These are phyloP conservation scores for Telmatherina bonti DNA, from an alignment of 2,797 vertebrate genomes.

Conservation along the genomic window DNA sequence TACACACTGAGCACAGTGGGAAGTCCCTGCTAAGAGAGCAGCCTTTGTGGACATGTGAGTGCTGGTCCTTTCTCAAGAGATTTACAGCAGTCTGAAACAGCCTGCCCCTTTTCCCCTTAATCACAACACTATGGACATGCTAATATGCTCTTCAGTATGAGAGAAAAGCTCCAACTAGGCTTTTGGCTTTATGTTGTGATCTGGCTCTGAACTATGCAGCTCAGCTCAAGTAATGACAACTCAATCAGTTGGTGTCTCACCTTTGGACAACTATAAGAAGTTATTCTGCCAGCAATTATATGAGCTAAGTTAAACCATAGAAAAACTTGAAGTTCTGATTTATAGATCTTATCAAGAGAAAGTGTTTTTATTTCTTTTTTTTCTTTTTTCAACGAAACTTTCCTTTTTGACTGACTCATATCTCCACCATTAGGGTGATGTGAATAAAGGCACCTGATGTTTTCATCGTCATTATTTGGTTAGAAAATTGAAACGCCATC, in stretches of 20 bases:
- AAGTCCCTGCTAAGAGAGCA: conserved; percentile 76
- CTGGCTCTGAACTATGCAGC: conserved; percentile 46
- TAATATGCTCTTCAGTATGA: conserved; percentile 73
- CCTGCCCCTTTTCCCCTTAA: conserved; percentile 64
- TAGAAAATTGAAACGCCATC: conserved; percentile 22
- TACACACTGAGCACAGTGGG: conserved; percentile 69
- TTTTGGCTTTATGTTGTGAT: conserved; percentile 61
- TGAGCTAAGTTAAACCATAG: neutral
- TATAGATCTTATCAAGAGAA: conserved; percentile 5
- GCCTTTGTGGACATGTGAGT: conserved; percentile 71
- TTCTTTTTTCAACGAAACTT: too few species aligned
- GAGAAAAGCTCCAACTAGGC: conserved; percentile 69
- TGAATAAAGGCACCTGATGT: conserved; percentile 7
- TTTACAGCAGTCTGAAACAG: conserved; percentile 78
- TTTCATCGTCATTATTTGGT: conserved; percentile 7
- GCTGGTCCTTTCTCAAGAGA: conserved; percentile 68
- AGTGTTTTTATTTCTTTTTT: neutral
- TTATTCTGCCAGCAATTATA: conserved; percentile 3
- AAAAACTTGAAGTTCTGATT: conserved; percentile 4
- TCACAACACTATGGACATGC: conserved; percentile 79
- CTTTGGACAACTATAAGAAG: conserved; percentile 9
- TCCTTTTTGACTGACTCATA: conserved; percentile 10
- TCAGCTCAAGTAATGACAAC: conserved; percentile 61
- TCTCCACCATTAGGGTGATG: neutral
- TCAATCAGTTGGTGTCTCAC: conserved; percentile 54